Conservation (phyloP, 2,113 vertebrate genomes). For the Muntiacus muntjak region DNA sequence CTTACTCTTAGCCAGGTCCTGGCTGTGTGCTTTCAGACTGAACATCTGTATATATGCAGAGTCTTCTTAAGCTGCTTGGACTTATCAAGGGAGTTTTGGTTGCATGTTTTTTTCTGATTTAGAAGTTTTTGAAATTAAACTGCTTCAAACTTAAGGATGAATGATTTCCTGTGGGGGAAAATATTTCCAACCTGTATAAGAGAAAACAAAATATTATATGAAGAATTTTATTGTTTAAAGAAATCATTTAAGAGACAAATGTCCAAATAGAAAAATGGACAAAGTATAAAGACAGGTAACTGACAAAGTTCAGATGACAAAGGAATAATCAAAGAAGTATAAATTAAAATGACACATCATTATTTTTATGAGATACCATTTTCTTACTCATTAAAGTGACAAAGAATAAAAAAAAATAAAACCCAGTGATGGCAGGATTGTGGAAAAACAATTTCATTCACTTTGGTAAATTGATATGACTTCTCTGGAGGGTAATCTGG, state of each 20-base stretch:
- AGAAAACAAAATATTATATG: neutral
- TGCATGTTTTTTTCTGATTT: neutral
- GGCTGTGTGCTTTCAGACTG: neutral
- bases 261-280: neutral
- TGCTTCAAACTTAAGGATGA: neutral
- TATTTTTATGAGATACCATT: neutral
- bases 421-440: neutral
- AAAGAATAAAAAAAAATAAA: neutral
- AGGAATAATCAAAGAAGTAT: neutral
- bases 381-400: neutral
- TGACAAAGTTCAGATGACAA: neutral
- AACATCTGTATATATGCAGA: neutral
- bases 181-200: neutral
- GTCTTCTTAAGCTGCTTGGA: neutral
- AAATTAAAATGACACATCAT: neutral
- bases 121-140: neutral
- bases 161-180: neutral
- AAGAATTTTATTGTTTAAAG: neutral
- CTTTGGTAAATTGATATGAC: neutral
- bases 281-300: neutral
- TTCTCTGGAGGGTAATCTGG: neutral
- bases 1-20: neutral
- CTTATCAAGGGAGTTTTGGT: neutral
- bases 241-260: neutral
- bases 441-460: neutral